A percentile compares a stretch with the other conserved stretches of the same genome.
Evolutionary conservation across 2,888 invertebrate species (phyloP).

Genomic region (Erpobdella octoculata): DNA sequence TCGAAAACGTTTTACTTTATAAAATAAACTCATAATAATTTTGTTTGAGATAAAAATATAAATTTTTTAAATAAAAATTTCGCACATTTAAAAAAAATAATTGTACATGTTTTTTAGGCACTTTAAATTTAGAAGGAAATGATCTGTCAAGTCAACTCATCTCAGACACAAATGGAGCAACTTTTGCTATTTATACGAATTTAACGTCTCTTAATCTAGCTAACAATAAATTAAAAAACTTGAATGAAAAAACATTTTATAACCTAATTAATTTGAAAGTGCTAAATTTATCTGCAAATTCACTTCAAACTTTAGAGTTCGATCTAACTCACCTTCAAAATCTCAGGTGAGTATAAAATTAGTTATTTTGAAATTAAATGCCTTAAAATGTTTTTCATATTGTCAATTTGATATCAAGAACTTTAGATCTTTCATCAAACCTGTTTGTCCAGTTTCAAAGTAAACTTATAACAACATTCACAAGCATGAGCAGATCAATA

Average conservation of each 20-base stretch:
- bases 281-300: constrained; percentile 10
- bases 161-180: not conserved
- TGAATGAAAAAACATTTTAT: not conserved
- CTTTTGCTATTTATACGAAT: not conserved
- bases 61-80: too few relatives aligned
- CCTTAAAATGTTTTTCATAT: not conserved
- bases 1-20: too few relatives aligned
- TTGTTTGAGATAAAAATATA: too few relatives aligned
- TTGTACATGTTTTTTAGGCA: not conserved
- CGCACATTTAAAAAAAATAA: too few relatives aligned
- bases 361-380: not conserved
- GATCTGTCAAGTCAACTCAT: constrained; percentile 11
- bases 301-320: not conserved
- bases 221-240: constrained; percentile 12
- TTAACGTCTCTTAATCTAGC: constrained; percentile 4
- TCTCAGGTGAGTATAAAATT: not conserved
- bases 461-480: not conserved
- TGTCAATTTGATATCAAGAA: not conserved
- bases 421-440: not conserved
- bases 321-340: not conserved
- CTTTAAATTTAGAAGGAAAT: constrained; percentile 2
- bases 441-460: not conserved
- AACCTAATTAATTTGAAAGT: not conserved
- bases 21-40: too few relatives aligned
- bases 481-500: not conserved